Conservation (phyloP, 1,140 invertebrate species). For the Pachyrhynchus sulphureomaculatus region DNA sequence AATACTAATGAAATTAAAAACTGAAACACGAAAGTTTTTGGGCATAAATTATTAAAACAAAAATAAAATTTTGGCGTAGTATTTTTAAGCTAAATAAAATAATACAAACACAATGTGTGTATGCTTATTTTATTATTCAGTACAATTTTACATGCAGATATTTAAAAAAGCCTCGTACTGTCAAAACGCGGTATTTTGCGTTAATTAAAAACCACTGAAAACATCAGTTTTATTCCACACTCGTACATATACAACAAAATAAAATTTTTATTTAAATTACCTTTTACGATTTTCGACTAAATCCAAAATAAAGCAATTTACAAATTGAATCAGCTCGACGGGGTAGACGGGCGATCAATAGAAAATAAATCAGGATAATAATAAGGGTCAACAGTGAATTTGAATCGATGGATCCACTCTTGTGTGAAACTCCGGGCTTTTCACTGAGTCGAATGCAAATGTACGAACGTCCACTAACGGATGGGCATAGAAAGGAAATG, state of each 20-base stretch:
- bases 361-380: slow-evolving; percentile 31
- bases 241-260: not conserved
- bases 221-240: not conserved
- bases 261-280: slow-evolving; percentile 27
- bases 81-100: too few species aligned
- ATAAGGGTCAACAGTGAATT: slow-evolving; percentile 28
- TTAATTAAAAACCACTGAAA: not conserved
- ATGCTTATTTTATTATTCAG: too few species aligned
- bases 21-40: too few species aligned
- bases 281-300: not conserved
- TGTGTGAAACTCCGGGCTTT: slow-evolving; percentile 26
- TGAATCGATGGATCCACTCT: slow-evolving; percentile 19
- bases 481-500: not conserved
- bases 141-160: too few species aligned
- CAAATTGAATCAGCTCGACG: slow-evolving; percentile 26
- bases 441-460: slow-evolving; percentile 14
- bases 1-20: too few species aligned
- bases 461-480: not conserved
- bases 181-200: not conserved
- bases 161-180: too few species aligned
- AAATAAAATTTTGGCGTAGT: too few species aligned
- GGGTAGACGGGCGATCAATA: slow-evolving; percentile 27
- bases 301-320: slow-evolving; percentile 28
- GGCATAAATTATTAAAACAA: too few species aligned
- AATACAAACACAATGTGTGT: too few species aligned